phyloP scores from a whole-genome alignment of 2,888 invertebrate genomes.

The Agrochola lychnidis region DNA sequence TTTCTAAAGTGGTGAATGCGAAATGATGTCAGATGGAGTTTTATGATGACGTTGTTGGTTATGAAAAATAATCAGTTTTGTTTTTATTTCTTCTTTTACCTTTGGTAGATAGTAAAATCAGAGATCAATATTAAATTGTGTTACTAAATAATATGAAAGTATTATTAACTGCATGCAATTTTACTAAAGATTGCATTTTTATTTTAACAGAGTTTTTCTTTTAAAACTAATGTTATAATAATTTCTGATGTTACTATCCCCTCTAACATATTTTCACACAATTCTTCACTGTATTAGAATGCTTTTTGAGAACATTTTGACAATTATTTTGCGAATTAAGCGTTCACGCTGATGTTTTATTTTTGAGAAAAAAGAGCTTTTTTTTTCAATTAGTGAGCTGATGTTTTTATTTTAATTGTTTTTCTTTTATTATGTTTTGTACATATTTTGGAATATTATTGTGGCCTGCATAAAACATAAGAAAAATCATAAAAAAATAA shows the following conservation, averaged over 20 bases:
- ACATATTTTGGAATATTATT: constrained; percentile 48
- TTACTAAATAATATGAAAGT: neutral
- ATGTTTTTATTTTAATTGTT: constrained; percentile 37
- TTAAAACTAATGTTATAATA: neutral
- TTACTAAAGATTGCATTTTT: neutral
- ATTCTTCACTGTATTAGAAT: constrained; percentile 55
- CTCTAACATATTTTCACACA: constrained; percentile 38
- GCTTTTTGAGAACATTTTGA: constrained; percentile 60
- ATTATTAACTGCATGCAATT: constrained; percentile 22
- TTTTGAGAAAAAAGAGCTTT: constrained; percentile 65
- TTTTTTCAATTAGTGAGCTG: constrained; percentile 67
- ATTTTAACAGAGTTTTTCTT: neutral
- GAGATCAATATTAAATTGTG: neutral
- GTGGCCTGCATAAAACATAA: constrained; percentile 26
- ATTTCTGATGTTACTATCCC: constrained; percentile 29
- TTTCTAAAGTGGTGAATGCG: constrained; percentile 38
- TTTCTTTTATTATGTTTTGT: constrained; percentile 19
- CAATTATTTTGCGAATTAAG: constrained; percentile 67
- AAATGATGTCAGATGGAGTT: constrained; percentile 51
- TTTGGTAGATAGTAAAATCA: constrained; percentile 29
- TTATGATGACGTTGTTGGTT: constrained; percentile 22
- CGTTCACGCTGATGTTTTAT: constrained; percentile 55
- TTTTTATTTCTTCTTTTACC: constrained; percentile 23
- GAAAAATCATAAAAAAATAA: neutral
- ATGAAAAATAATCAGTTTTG: constrained; percentile 17